Percentiles rank a stretch among this genome's conserved stretches.
phyloP scores from a whole-genome alignment of 2,113 vertebrate species.

The Eurystomus gularis region DNA sequence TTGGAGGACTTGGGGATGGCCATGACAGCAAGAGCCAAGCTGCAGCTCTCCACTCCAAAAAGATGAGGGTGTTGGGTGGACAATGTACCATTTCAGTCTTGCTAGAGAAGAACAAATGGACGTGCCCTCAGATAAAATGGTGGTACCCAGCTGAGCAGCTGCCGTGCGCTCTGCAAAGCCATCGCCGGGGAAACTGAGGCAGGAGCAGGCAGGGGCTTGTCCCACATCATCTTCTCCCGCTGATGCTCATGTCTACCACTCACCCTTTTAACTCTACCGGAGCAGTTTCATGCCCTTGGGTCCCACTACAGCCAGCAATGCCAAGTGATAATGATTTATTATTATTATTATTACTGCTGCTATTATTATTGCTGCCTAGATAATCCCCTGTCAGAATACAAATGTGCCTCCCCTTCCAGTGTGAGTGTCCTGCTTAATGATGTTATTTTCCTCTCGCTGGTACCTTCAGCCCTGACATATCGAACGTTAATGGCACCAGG shows the following conservation, averaged over 20 bases:
- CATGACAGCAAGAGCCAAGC: neutral
- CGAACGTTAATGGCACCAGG: neutral
- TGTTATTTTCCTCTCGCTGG: slow-evolving; percentile 14
- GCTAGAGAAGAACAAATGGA: neutral
- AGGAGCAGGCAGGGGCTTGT: neutral
- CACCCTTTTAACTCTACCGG: neutral
- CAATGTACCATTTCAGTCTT: too few species aligned
- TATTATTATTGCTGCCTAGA: slow-evolving; percentile 48
- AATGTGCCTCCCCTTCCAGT: neutral
- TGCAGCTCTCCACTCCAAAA: neutral
- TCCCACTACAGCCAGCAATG: neutral
- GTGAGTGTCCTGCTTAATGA: slow-evolving; percentile 36
- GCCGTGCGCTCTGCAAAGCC: neutral
- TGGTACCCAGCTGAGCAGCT: neutral
- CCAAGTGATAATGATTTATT: slow-evolving; percentile 33
- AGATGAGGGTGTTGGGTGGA: too few species aligned
- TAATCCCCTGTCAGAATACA: slow-evolving; percentile 42
- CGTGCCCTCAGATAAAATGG: neutral
- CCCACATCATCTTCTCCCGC: neutral
- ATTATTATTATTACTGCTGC: slow-evolving; percentile 28
- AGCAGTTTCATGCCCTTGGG: neutral
- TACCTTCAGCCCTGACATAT: slow-evolving; percentile 38
- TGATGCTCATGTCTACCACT: neutral
- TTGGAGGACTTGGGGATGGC: neutral
- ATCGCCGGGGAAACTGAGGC: neutral